Conservation (phyloP, 2,797 vertebrate genomes). For the Poeciliopsis paucimaculata region DNA sequence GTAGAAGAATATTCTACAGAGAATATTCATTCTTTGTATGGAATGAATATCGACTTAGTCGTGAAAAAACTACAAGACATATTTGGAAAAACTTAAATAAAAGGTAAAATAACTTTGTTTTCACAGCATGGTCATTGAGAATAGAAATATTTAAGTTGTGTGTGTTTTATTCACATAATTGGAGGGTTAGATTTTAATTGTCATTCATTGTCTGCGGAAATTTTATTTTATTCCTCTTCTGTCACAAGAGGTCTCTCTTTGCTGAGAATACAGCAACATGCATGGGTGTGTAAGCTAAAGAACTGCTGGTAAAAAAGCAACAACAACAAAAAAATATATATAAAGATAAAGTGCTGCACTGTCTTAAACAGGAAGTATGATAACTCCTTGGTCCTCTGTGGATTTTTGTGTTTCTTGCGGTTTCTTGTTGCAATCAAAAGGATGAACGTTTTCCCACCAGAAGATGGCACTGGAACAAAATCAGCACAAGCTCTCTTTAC, state of each 20-base stretch:
- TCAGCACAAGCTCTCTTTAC: neutral
- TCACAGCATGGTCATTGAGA: neutral
- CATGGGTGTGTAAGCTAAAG: neutral
- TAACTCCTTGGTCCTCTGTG: neutral
- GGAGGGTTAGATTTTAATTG: slow-evolving; percentile 29
- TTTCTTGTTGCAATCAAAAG: neutral
- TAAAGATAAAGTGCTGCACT: neutral
- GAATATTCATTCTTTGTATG: too few species aligned
- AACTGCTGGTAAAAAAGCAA: neutral
- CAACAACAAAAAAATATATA: too few species aligned
- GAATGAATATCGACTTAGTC: neutral
- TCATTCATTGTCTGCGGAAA: slow-evolving; percentile 11
- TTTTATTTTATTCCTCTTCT: slow-evolving; percentile 16
- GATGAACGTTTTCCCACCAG: slow-evolving; percentile 14
- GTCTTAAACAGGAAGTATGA: neutral
- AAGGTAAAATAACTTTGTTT: neutral
- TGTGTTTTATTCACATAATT: neutral
- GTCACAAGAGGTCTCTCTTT: slow-evolving; percentile 63
- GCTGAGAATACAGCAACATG: neutral
- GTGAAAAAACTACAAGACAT: neutral
- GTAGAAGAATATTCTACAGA: too few species aligned
- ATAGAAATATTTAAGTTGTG: neutral
- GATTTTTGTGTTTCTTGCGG: neutral
- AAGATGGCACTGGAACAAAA: neutral
- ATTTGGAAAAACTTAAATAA: neutral